Conservation (phyloP, 2,113 vertebrate genomes). For the Phodopus roborovskii region DNA sequence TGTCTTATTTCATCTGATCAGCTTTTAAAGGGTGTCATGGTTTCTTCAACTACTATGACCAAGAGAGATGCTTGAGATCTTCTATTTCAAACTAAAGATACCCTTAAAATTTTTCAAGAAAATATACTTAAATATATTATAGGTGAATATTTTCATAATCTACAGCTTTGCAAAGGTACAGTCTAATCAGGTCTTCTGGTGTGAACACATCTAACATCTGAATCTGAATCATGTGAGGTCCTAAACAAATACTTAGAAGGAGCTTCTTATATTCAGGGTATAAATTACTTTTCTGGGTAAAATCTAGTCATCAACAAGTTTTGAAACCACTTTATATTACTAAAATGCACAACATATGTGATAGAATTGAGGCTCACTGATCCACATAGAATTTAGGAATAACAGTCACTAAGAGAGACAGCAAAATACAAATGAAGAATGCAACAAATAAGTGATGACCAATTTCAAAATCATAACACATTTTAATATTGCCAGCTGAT, state of each 20-base stretch:
- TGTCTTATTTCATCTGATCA: not conserved
- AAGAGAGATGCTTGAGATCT: constrained; percentile 53
- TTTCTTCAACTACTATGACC: not conserved
- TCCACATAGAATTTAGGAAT: constrained; percentile 1
- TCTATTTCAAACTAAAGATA: constrained; percentile 28
- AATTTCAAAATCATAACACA: constrained; percentile 63
- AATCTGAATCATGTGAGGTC: constrained; percentile 30
- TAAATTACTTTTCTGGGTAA: constrained; percentile 2
- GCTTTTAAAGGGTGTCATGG: constrained; percentile 33
- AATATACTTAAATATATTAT: constrained; percentile 55
- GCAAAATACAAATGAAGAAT: constrained; percentile 57
- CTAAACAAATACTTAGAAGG: too few relatives aligned
- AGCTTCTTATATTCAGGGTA: not conserved
- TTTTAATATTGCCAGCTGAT: constrained; percentile 61
- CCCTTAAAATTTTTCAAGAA: constrained; percentile 64
- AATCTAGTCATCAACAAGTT: constrained; percentile 5
- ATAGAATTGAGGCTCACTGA: not conserved
- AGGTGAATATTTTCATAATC: constrained; percentile 52
- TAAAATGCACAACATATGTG: not conserved
- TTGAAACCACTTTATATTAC: constrained; percentile 21
- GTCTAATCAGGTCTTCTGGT: not conserved
- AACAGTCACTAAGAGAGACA: not conserved
- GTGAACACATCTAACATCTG: not conserved
- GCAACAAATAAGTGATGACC: constrained; percentile 54
- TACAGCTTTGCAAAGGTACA: not conserved